Conservation (phyloP, 35 echinoderm and acorn worm genomes). For the Diadema setosum region DNA sequence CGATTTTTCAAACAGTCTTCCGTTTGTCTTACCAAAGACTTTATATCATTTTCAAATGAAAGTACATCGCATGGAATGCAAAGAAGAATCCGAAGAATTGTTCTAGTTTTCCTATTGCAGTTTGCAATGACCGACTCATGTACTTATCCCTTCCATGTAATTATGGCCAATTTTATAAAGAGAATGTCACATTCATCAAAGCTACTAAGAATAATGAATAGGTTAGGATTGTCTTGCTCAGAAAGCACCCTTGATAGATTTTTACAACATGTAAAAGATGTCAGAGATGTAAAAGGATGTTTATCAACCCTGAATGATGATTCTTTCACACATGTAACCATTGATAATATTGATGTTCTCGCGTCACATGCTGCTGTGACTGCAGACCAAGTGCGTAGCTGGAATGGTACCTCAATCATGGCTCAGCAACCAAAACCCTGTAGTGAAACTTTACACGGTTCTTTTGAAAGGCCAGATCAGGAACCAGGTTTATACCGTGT, state of each 20-base stretch:
- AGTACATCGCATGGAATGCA: not conserved
- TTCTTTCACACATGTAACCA: not conserved
- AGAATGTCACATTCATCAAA: constrained; percentile 25
- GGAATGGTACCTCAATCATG: constrained; percentile 50
- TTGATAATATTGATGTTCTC: constrained; percentile 41
- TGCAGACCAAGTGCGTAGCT: constrained; percentile 13
- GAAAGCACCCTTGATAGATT: not conserved
- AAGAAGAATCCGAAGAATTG: not conserved
- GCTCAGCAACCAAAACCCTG: constrained; percentile 39
- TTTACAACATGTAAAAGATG: not conserved
- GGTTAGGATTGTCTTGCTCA: not conserved
- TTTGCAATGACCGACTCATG: not conserved
- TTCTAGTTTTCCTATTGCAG: not conserved
- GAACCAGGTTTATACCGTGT: no score
- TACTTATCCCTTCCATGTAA: constrained; percentile 29
- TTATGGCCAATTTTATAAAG: constrained; percentile 22
- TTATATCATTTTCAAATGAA: not conserved
- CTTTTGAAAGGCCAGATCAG: not conserved
- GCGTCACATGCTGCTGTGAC: constrained; percentile 15
- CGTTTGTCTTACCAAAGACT: not conserved
- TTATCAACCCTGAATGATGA: not conserved
- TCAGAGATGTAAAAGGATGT: not conserved
- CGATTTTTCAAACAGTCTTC: not conserved
- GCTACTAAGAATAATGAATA: not conserved
- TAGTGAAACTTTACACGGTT: not conserved